A percentile compares a stretch with the other conserved stretches of the same genome.
phyloP scores from a whole-genome alignment of 2,113 vertebrate species.

The Esox niger region DNA sequence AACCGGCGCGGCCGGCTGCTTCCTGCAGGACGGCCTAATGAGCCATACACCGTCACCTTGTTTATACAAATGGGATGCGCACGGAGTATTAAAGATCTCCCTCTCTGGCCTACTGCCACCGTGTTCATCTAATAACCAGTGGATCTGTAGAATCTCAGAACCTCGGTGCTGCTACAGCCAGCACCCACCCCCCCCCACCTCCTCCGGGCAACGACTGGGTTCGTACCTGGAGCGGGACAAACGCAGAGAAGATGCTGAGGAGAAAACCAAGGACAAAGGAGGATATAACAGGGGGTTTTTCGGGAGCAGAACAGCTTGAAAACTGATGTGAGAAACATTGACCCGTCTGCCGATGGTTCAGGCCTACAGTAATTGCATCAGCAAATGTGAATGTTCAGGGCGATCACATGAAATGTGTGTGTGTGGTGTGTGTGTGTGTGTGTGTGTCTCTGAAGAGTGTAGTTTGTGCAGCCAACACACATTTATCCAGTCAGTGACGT shows the following conservation, averaged over 20 bases:
- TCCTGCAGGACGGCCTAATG: constrained; percentile 5
- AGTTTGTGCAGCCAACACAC: constrained; percentile 52
- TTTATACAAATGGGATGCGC: constrained; percentile 9
- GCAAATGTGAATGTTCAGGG: constrained; percentile 14
- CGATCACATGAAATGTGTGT: constrained; percentile 28
- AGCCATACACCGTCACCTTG: constrained; percentile 27
- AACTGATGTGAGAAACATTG: too few relatives aligned
- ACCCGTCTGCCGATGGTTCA: too few relatives aligned
- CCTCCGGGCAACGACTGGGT: background rate
- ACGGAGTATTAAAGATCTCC: background rate
- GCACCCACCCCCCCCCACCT: background rate
- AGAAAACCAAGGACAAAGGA: too few relatives aligned
- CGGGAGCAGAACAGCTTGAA: too few relatives aligned
- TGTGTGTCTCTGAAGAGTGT: constrained; percentile 6
- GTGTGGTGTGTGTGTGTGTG: constrained; percentile 33
- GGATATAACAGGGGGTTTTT: too few relatives aligned
- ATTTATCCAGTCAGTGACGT: constrained; percentile 35
- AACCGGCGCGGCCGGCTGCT: constrained; percentile 1
- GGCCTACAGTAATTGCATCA: constrained; percentile 30
- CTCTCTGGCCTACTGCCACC: constrained; percentile 25
- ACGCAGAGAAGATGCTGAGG: too few relatives aligned
- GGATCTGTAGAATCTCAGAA: constrained; percentile 46
- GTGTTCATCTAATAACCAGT: constrained; percentile 51
- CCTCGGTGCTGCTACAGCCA: background rate
- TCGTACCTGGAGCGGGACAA: background rate